Conservation (phyloP, 2,113 vertebrate genomes). For the Himantopus leucocephalus region DNA sequence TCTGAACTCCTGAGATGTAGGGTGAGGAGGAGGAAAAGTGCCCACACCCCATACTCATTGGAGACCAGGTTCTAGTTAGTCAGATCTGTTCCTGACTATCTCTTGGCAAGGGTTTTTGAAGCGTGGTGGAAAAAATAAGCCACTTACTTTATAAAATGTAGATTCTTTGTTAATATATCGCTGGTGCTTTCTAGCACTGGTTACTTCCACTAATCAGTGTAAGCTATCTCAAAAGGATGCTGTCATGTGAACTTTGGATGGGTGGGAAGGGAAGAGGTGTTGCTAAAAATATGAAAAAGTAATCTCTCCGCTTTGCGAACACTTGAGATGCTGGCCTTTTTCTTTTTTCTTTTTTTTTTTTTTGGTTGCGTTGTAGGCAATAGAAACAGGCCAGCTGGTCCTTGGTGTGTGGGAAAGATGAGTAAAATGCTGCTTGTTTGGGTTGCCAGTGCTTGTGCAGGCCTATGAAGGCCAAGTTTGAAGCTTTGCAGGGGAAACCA, state of each 20-base stretch:
- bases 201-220: neutral
- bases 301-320: neutral
- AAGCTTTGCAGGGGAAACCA: neutral
- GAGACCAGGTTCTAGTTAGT: neutral
- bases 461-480: neutral
- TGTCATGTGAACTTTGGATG: neutral
- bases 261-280: neutral
- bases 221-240: neutral
- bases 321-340: neutral
- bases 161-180: neutral
- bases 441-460: neutral
- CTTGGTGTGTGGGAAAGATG: neutral
- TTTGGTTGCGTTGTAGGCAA: neutral
- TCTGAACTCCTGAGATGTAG: neutral
- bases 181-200: neutral
- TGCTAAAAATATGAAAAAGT: slow-evolving; percentile 9
- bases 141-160: neutral
- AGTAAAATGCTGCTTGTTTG: neutral
- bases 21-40: neutral
- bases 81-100: neutral
- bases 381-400: neutral
- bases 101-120: neutral
- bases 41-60: neutral
- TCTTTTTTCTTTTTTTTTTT: too few relatives aligned
- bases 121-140: neutral